Base-by-base conservation (phyloP, 2,797 vertebrate species). In the Neoniphon sammara region DNA sequence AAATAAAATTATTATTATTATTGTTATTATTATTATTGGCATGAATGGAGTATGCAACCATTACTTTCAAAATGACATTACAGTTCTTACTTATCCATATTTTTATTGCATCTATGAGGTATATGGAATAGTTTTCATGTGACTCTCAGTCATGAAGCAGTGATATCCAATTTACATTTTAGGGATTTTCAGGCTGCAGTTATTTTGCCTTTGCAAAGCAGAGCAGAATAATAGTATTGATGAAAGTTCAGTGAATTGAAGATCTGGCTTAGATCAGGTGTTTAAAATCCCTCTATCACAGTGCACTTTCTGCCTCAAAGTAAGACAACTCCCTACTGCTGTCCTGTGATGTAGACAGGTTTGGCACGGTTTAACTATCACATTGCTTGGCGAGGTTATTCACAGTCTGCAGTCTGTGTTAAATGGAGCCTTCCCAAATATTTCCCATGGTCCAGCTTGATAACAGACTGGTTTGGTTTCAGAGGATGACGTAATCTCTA, bases 391-490 rank as follows among this genome's bases (percentile, higher is more conserved):
- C 27, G 42, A 62, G 63, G 49, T 70, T 61, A 72, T 75, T 70
- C 54, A 63, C 53, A 30, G 59, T 54, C 31, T 62, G 59, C 17
- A 36, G 63, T 64, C 44, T 76, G 42, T 67, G 58, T 71, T 66
- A 70, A 82, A 78, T 71, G 30, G 23, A 80, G 64, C 64, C 20
- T 21, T 2, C 5, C 14, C 62, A 70, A 76, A 70, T 42, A 23
- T 59, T 76, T 82, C 70, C 78, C 63, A 62, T 80, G 72, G 58
- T 68, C 36, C 14, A 36, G 57, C 47, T 85, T 73, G 62, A 64
- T 55, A 59, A 65, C 31, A 20, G 11, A 54, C 54, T 46, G 23
- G 53, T 36, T 65, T 49, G 39, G 27, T 55, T 73, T 30, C 46
- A 61, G 44, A 56, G 39, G 52, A 68, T 60, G 14, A 50, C 30